Base-by-base conservation (phyloP, 2,113 vertebrate species). In the Seriola aureovittata region DNA sequence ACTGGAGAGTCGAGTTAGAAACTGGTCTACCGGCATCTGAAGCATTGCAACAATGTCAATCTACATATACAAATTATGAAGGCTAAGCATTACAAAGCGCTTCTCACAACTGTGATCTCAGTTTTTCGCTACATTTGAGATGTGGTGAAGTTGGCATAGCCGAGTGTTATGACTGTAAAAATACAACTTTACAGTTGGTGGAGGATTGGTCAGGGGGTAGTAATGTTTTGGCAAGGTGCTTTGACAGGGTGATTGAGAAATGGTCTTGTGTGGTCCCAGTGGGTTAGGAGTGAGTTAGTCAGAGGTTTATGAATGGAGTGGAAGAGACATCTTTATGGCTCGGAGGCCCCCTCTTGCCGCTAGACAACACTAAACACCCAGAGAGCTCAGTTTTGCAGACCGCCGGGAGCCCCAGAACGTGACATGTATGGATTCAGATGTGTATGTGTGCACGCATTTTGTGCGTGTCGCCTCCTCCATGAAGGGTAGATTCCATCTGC, bases 311-410 rank as follows among this genome's bases (percentile, higher is more conserved):
- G 74, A 89, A 84, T 88, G 75, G 74, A 76, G 73, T 71, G 62
- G 80, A 85, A 34, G 79, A 89, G 85, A 89, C 85, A 82, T 89
- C 71, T 90, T 91, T 85, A 91, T 85, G 72, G 73, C 67, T 79
- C 78, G 46, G 66, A 84, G 77, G 77, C 46, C 55, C 36, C 54
- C 71, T 46, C 36, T 72, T 12, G 3, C 40, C 23, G 25, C 81
- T 34, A 82, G 73, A 80, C 82, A 85, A 78, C 70, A 78, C 71
- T 75, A 81, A 90, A 89, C 70, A 79, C 68, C 12, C 40, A 67
- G 38, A 84, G 17, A 89, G 36, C 25, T 68, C 36, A 10, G 68
- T 60, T 79, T 48, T 80, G 57, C 71, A 81, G 71, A 84, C 67
- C 54, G 0, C 42, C 2, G 4, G 23, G 64, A 73, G 48, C 38